A percentile compares a stretch with the other conserved stretches of the same genome.
Conservation (phyloP, 2,797 vertebrate species). For the Cynodonichthys magdalenae region DNA sequence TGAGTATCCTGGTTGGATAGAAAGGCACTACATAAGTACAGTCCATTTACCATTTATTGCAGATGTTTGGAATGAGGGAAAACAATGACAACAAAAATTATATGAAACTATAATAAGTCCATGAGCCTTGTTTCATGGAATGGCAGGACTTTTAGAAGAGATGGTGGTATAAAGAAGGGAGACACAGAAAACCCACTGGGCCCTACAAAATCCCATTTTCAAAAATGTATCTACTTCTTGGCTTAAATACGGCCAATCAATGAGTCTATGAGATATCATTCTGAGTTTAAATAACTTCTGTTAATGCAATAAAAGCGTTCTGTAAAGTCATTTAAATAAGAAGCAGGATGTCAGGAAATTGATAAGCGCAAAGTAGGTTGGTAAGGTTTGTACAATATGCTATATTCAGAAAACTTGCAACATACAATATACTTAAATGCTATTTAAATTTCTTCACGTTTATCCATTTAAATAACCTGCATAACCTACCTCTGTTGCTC, state of each 20-base stretch:
- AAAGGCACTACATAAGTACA: no score
- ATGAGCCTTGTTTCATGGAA: slow-evolving; percentile 58
- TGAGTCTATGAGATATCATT: slow-evolving; percentile 5
- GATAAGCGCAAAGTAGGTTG: neutral
- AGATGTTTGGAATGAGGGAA: slow-evolving; percentile 12
- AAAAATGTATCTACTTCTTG: slow-evolving; percentile 52
- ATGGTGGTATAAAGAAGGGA: slow-evolving; percentile 59
- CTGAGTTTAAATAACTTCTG: slow-evolving; percentile 4
- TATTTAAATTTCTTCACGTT: slow-evolving; percentile 6
- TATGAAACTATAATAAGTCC: slow-evolving; percentile 11
- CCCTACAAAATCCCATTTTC: slow-evolving; percentile 61
- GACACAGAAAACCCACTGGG: slow-evolving; percentile 55
- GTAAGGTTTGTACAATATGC: neutral
- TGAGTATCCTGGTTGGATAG: no score
- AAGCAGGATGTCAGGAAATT: neutral
- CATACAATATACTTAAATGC: neutral
- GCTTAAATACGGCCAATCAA: slow-evolving; percentile 25
- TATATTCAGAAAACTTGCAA: slow-evolving; percentile 17
- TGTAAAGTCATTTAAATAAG: neutral
- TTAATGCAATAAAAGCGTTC: neutral
- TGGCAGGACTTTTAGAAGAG: slow-evolving; percentile 46
- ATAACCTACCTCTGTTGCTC: neutral
- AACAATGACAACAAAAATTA: slow-evolving; percentile 69
- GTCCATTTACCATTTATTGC: no score
- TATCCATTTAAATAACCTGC: neutral